A percentile compares a stretch with the other conserved stretches of the same genome.
These are phyloP conservation scores for Podarcis muralis DNA, from an alignment of 2,113 vertebrate species.

Conservation along the genomic window DNA sequence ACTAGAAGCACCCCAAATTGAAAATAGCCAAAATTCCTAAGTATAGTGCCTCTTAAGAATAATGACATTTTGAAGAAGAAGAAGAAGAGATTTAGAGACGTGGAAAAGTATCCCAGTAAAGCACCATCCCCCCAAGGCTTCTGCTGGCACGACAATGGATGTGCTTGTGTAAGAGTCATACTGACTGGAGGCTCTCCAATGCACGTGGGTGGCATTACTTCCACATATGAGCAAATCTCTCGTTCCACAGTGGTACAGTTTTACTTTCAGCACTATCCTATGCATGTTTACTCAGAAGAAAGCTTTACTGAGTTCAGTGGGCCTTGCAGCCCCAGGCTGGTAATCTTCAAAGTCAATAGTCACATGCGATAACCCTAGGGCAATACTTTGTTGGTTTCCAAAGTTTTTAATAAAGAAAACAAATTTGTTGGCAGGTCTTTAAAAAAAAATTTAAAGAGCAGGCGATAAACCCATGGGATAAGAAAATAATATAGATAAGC, in stretches of 20 bases:
- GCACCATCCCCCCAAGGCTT: background rate
- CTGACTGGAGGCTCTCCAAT: background rate
- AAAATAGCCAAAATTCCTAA: background rate
- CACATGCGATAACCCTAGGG: constrained; percentile 4
- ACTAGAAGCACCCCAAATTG: background rate
- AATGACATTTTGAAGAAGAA: too few species aligned
- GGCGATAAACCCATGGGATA: background rate
- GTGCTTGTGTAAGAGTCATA: background rate
- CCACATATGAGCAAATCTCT: background rate
- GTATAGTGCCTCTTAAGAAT: too few species aligned
- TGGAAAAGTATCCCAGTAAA: background rate
- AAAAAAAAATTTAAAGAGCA: background rate
- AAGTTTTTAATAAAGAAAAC: constrained; percentile 23
- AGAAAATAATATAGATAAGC: background rate
- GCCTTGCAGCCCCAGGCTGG: background rate
- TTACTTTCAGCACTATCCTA: background rate
- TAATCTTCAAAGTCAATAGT: constrained; percentile 18
- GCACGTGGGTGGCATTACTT: background rate
- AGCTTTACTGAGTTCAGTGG: background rate
- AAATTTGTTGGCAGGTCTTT: constrained; percentile 16
- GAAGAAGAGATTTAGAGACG: background rate
- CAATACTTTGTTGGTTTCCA: constrained; percentile 6
- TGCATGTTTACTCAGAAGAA: background rate
- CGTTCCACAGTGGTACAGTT: background rate
- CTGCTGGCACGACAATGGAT: background rate